A percentile compares a stretch with the other conserved stretches of the same genome.
phyloP scores from a whole-genome alignment of 1,140 invertebrate genomes.

The Physella acuta region DNA sequence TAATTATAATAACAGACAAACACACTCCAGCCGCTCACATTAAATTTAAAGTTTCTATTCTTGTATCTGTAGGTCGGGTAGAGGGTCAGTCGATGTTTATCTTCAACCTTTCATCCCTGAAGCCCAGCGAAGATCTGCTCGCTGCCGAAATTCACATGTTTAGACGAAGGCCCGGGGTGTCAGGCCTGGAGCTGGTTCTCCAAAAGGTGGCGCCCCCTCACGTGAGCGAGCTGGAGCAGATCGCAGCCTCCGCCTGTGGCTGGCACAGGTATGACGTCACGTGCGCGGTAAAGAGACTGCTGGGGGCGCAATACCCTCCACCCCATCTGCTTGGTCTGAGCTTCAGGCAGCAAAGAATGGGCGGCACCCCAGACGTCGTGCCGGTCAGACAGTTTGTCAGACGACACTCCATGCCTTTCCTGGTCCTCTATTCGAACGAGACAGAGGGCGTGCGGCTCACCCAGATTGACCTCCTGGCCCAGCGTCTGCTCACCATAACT shows the following conservation, averaged over 20 bases:
- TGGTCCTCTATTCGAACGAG: slow-evolving; percentile 60
- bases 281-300: slow-evolving; percentile 42
- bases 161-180: slow-evolving; percentile 38
- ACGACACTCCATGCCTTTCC: slow-evolving; percentile 55
- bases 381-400: slow-evolving; percentile 42
- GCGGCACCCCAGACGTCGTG: slow-evolving; percentile 34
- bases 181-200: slow-evolving; percentile 38
- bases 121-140: slow-evolving; percentile 47
- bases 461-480: slow-evolving; percentile 41
- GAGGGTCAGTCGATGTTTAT: slow-evolving; percentile 53
- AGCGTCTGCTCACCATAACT: too few relatives aligned
- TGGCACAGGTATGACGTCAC: slow-evolving; percentile 57
- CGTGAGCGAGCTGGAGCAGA: slow-evolving; percentile 39
- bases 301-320: slow-evolving; percentile 33
- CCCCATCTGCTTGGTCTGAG: slow-evolving; percentile 51
- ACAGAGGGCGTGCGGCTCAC: slow-evolving; percentile 47
- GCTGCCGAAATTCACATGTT: slow-evolving; percentile 58
- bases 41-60: too few relatives aligned
- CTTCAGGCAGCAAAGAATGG: slow-evolving; percentile 38
- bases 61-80: slow-evolving; percentile 44
- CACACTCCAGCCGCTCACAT: too few relatives aligned
- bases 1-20: too few relatives aligned
- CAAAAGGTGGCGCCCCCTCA: slow-evolving; percentile 48
- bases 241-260: slow-evolving; percentile 38
- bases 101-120: slow-evolving; percentile 57